Conservation (phyloP, 1,140 invertebrate species). For the Bombyx mandarina region DNA sequence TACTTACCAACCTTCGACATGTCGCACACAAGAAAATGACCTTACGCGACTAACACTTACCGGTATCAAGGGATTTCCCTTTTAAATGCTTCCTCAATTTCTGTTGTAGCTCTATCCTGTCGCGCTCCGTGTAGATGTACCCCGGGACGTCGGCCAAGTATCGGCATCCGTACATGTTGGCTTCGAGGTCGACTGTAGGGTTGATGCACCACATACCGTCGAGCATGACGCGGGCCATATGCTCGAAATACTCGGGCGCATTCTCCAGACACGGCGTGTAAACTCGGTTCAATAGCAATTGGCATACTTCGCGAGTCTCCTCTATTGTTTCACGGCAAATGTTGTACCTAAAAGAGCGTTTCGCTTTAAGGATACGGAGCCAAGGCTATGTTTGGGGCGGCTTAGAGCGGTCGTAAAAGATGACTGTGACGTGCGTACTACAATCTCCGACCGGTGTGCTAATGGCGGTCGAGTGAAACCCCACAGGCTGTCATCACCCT, state of each 20-base stretch:
- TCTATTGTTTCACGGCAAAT: constrained; percentile 61
- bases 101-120: constrained; percentile 30
- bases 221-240: constrained; percentile 57
- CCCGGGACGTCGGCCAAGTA: constrained; percentile 48
- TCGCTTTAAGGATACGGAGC: too few species aligned
- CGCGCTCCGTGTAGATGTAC: constrained; percentile 44
- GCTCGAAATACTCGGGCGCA: constrained; percentile 65
- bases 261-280: constrained; percentile 55
- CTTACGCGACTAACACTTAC: constrained; percentile 18
- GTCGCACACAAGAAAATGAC: neutral
- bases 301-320: constrained; percentile 59
- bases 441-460: too few species aligned
- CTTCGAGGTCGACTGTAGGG: constrained; percentile 39
- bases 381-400: too few species aligned
- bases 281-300: constrained; percentile 46
- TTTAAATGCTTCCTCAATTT: constrained; percentile 25
- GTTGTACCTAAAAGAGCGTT: constrained; percentile 67
- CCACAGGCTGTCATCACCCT: too few species aligned
- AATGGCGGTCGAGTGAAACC: too few species aligned
- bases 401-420: too few species aligned
- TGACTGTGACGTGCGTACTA: too few species aligned
- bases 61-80: constrained; percentile 34
- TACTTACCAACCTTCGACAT: neutral
- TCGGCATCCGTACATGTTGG: constrained; percentile 39
- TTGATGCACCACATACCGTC: constrained; percentile 61